A percentile compares a stretch with the other conserved stretches of the same genome.
Evolutionary conservation across 2,888 invertebrate genomes (phyloP).

Genomic region (Acleris sparsana): DNA sequence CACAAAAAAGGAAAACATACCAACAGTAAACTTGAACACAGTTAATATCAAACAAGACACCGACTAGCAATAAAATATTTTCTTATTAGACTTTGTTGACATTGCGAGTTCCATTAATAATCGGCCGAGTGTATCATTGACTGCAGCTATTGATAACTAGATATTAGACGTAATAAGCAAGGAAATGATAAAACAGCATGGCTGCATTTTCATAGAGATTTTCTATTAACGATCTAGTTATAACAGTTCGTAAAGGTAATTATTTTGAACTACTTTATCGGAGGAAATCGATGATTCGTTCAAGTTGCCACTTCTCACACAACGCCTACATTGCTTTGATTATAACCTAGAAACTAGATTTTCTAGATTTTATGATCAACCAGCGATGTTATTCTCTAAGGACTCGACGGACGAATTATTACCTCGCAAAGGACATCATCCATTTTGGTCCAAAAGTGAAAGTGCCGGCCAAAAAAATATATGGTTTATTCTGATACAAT

Average conservation of each 20-base stretch:
- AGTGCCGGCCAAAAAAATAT: too few relatives aligned
- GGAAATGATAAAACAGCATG: not conserved
- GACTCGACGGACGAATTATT: not conserved
- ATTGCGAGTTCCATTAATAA: too few relatives aligned
- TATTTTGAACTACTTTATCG: constrained; percentile 28
- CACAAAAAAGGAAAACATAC: too few relatives aligned
- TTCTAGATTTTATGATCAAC: constrained; percentile 26
- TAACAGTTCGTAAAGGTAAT: constrained; percentile 21
- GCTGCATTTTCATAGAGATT: not conserved
- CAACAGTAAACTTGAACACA: too few relatives aligned
- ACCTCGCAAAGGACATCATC: too few relatives aligned
- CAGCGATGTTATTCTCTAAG: constrained; percentile 1
- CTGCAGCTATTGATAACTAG: too few relatives aligned
- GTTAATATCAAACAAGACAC: too few relatives aligned
- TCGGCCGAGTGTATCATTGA: too few relatives aligned
- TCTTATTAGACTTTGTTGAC: too few relatives aligned
- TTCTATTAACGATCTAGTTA: constrained; percentile 18
- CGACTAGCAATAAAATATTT: too few relatives aligned
- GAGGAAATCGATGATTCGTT: constrained; percentile 29
- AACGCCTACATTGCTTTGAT: constrained; percentile 43
- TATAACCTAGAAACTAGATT: constrained; percentile 41
- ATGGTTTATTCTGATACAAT: too few relatives aligned
- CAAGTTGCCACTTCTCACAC: constrained; percentile 33
- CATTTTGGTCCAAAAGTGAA: too few relatives aligned
- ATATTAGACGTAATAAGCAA: constrained; percentile 1